Conservation (phyloP, 1,140 invertebrate genomes). For the Caerostris darwini region DNA sequence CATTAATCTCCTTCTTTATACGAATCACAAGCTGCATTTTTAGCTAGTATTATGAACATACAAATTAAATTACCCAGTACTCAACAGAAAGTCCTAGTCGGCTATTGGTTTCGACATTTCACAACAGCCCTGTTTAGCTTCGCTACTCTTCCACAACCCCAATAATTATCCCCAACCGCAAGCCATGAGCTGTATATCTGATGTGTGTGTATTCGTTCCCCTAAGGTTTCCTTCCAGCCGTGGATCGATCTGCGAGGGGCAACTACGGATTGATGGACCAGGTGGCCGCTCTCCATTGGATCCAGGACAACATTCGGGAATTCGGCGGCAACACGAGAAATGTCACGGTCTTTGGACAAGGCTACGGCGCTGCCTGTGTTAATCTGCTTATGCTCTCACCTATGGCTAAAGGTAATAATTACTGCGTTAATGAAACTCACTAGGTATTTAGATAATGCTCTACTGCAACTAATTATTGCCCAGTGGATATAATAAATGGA, state of each 20-base stretch:
- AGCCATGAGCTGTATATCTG: neutral
- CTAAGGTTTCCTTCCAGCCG: conserved; percentile 79
- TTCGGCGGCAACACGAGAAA: conserved; percentile 83
- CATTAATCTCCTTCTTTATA: too few species aligned
- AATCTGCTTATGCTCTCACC: conserved; percentile 80
- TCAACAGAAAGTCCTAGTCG: too few species aligned
- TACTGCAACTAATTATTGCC: neutral
- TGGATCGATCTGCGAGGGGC: conserved; percentile 78
- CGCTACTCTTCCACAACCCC: neutral
- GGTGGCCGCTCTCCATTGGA: conserved; percentile 80
- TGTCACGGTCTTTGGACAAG: conserved; percentile 82
- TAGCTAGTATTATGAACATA: too few species aligned
- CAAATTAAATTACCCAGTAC: too few species aligned
- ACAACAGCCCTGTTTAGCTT: neutral
- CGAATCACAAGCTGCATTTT: too few species aligned
- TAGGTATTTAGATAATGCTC: neutral
- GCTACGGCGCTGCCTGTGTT: conserved; percentile 81
- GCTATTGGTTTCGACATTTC: neutral
- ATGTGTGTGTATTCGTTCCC: neutral
- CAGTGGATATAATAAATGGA: too few species aligned
- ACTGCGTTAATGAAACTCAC: neutral
- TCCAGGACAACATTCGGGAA: conserved; percentile 82
- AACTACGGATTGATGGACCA: conserved; percentile 82
- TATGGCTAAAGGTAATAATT: conserved; percentile 82
- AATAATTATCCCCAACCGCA: neutral